Percentiles rank a stretch among this genome's conserved stretches.
Conservation (phyloP, 2,888 invertebrate genomes). For the Hypselothyrea guttata region DNA sequence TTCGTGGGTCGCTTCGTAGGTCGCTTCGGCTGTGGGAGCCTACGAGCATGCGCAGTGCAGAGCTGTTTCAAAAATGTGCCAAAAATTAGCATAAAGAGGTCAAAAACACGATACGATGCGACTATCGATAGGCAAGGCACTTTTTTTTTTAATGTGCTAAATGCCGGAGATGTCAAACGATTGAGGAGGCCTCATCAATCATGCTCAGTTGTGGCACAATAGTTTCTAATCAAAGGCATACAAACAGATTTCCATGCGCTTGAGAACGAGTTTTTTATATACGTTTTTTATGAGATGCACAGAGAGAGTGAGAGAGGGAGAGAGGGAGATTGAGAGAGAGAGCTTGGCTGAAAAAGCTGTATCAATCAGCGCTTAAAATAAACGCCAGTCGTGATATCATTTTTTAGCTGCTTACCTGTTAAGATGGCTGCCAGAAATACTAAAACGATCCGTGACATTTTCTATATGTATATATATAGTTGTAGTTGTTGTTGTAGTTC, state of each 20-base stretch:
- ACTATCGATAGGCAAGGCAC: neutral
- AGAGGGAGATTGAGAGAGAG: neutral
- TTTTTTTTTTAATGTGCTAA: no score
- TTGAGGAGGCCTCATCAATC: neutral
- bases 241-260: neutral
- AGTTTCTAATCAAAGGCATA: neutral
- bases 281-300: neutral
- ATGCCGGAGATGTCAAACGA: neutral
- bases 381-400: conserved; percentile 64
- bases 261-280: conserved; percentile 4
- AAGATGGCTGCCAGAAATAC: conserved; percentile 77
- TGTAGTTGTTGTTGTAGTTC: conserved; percentile 8
- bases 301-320: neutral
- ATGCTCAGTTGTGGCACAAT: neutral
- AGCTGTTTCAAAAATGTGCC: neutral
- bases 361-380: conserved; percentile 62
- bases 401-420: conserved; percentile 73
- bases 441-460: conserved; percentile 74
- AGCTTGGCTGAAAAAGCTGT: conserved; percentile 6
- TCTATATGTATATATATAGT: conserved; percentile 23
- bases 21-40: conserved; percentile 32
- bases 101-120: conserved; percentile 9
- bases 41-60: conserved; percentile 51
- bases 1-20: conserved; percentile 13
- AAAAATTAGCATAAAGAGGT: conserved; percentile 19